Conservation (phyloP, 2,113 vertebrate species). For the Pycnonotus jocosus region DNA sequence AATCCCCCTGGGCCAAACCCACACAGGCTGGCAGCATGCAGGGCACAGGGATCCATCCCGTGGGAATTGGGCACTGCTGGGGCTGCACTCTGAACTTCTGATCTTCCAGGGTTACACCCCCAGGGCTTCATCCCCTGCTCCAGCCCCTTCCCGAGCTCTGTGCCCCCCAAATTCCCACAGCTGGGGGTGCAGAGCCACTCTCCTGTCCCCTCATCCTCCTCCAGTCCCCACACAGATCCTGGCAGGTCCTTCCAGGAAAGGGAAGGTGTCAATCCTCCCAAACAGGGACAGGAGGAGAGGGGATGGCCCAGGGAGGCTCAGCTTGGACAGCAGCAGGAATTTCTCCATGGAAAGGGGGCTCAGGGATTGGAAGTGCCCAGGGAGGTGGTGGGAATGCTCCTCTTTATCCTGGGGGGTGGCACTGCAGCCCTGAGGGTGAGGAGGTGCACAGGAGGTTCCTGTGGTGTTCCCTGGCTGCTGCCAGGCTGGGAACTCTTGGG, state of each 20-base stretch:
- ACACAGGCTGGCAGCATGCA: fast-evolving
- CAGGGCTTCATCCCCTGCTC: background rate
- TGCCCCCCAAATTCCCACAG: fast-evolving
- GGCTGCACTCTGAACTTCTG: background rate
- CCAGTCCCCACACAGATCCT: background rate
- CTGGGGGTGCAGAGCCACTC: fast-evolving
- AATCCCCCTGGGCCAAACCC: no score
- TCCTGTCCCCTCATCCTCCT: background rate
- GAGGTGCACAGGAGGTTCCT: fast-evolving
- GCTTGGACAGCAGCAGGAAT: background rate
- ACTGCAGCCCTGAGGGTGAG: background rate
- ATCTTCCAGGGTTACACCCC: background rate
- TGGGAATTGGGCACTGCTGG: fast-evolving
- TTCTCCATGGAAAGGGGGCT: background rate
- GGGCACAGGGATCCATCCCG: background rate
- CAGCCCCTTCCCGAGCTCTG: background rate
- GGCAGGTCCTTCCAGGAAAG: background rate
- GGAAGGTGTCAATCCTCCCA: background rate
- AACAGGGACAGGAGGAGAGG: fast-evolving
- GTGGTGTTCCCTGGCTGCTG: background rate
- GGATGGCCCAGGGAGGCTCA: background rate
- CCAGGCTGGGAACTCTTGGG: background rate
- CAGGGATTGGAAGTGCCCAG: fast-evolving
- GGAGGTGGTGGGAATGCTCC: background rate
- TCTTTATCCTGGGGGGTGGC: background rate